Conservation (phyloP, 2,113 vertebrate species). For the Otocyon megalotis region DNA sequence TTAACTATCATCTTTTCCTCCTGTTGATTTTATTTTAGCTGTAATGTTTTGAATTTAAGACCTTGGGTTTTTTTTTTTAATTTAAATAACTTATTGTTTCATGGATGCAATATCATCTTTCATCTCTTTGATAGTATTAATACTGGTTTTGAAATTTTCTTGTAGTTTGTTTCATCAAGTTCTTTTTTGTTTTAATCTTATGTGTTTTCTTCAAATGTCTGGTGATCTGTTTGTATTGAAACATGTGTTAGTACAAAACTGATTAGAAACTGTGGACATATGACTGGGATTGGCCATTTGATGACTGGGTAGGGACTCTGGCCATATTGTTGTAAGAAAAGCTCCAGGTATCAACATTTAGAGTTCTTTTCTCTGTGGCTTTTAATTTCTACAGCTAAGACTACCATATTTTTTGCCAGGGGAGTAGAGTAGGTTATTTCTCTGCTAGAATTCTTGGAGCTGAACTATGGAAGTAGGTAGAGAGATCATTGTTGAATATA, state of each 20-base stretch:
- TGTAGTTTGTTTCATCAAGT: not conserved
- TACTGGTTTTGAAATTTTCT: slow-evolving; percentile 40
- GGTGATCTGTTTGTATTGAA: slow-evolving; percentile 48
- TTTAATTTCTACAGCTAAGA: slow-evolving; percentile 52
- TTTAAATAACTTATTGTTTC: not conserved
- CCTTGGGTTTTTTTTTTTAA: not conserved
- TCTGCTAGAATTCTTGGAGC: not conserved
- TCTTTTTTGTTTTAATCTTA: slow-evolving; percentile 30
- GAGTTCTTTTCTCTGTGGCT: not conserved
- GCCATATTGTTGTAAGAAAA: not conserved
- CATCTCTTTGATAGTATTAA: not conserved
- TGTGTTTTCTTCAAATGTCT: slow-evolving; percentile 44
- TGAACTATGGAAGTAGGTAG: not conserved
- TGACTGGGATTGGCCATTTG: not conserved
- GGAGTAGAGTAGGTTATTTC: not conserved
- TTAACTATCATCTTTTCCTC: not conserved
- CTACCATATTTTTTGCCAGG: slow-evolving; percentile 12
- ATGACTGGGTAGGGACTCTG: not conserved
- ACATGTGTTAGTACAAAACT: not conserved
- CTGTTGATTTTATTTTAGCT: slow-evolving; percentile 26
- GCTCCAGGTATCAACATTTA: not conserved
- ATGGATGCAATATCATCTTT: not conserved
- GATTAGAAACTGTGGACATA: not conserved
- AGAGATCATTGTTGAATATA: not conserved
- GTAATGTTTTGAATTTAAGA: slow-evolving; percentile 40